Base-by-base conservation (phyloP, 2,888 invertebrate species). In the Amiota minor region DNA sequence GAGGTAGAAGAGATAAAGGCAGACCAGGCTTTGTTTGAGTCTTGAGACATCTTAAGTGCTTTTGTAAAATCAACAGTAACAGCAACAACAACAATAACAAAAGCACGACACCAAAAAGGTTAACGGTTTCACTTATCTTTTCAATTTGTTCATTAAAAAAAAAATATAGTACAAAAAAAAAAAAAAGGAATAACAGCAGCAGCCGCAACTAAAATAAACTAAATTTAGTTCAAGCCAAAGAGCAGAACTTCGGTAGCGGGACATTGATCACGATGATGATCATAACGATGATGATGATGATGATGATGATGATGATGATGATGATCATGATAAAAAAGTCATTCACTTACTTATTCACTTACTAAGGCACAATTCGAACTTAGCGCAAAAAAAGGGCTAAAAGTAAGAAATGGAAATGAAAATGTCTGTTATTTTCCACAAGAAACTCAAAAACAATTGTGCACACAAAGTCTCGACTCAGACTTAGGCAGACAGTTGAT, bases 41-140 rank as follows among this genome's bases (percentile, higher is more conserved):
- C 14, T 18, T 3, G 47, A 11, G 49, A 35, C 62, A 62, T 1
- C 53, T 23, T 12, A 68, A 53, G 23, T 50, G 65, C 62, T 14
- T 16, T 11, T 35, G 6, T 35, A 35, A 35, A 35, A 35, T 4
- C 35, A 35, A 35, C 35, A 23, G 23, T 23, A 23, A 23, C 23
- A 35, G 6, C 35, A 35, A 35, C 35, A 35, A 35, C 59, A 59
- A 59, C 18, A 18, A 23, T 10, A 59, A 20, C 35, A 35, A 18
- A 59, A 16, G 59, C 12, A 18, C 16, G 20, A 49, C 47, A 23
- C 55, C 53, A 18, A 70, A 71, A 56, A 72, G 71, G 64, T 72
- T 72, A 72, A 72, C 71, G 71, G 71, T 72, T 71, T 46, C 65
- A 68, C 67, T 68, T 68, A 68, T 68, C 67, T 68, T 8, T 18